Conservation (phyloP, 2,113 vertebrate species). For the Butorides virescens region DNA sequence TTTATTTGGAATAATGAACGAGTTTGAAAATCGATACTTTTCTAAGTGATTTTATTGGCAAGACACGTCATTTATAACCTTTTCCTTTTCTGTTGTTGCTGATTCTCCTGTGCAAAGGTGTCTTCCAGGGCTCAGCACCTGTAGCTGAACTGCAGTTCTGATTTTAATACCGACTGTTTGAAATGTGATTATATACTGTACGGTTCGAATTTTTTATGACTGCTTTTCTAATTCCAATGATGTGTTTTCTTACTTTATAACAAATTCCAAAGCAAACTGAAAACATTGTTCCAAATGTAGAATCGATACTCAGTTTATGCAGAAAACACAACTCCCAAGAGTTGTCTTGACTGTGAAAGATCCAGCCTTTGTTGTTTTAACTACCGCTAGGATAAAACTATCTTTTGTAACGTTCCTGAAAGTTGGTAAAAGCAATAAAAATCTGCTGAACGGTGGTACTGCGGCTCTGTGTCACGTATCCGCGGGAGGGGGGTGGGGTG, state of each 20-base stretch:
- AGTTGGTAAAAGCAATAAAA: conserved; percentile 91
- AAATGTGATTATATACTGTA: conserved; percentile 60
- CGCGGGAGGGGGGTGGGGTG: too few species aligned
- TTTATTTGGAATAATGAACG: conserved; percentile 43
- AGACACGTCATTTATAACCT: conserved; percentile 5
- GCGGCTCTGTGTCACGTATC: too few species aligned
- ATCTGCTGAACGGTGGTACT: background rate
- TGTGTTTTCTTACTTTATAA: conserved; percentile 71
- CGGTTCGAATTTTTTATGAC: conserved; percentile 72
- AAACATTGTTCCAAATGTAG: conserved; percentile 48
- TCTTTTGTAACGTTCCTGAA: conserved; percentile 80
- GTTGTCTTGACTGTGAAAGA: conserved; percentile 67
- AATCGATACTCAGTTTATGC: conserved; percentile 64
- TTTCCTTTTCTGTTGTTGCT: conserved; percentile 54
- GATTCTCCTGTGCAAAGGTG: conserved; percentile 44
- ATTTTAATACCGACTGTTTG: conserved; percentile 70
- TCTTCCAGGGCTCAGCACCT: conserved; percentile 69
- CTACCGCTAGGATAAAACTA: conserved; percentile 69
- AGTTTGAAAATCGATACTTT: conserved; percentile 40
- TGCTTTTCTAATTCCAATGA: conserved; percentile 71
- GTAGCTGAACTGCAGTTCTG: conserved; percentile 64
- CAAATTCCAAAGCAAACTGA: conserved; percentile 69
- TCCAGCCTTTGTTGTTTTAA: conserved; percentile 73
- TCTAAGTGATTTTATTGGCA: conserved; percentile 46
- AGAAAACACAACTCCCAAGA: conserved; percentile 22